A percentile compares a stretch with the other conserved stretches of the same genome.
These are phyloP conservation scores for Cerceris rybyensis DNA, from an alignment of 2,888 invertebrate genomes.

Conservation along the genomic window DNA sequence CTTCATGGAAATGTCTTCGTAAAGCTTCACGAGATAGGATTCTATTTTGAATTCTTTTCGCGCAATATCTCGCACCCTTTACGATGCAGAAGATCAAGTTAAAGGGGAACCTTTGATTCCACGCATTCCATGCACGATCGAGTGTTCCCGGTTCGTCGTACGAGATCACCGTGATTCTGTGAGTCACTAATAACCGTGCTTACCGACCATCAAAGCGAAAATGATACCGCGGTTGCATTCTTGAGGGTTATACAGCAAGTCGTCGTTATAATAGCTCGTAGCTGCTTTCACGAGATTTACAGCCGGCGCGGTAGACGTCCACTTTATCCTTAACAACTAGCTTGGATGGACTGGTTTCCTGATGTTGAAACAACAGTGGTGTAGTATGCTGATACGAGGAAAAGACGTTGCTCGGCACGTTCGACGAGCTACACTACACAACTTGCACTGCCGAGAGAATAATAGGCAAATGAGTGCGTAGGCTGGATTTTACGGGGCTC, in stretches of 20 bases:
- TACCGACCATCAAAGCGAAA: constrained; percentile 43
- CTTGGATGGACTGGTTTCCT: constrained; percentile 50
- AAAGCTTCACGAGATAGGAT: too few relatives aligned
- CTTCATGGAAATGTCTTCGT: too few relatives aligned
- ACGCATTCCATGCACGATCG: background rate
- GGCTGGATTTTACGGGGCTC: constrained; percentile 35
- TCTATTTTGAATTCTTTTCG: too few relatives aligned
- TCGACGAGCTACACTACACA: constrained; percentile 20
- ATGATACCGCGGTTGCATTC: constrained; percentile 54
- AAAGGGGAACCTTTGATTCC: background rate
- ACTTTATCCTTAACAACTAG: constrained; percentile 66
- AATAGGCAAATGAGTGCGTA: constrained; percentile 48
- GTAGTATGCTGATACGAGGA: constrained; percentile 26
- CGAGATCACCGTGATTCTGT: constrained; percentile 12
- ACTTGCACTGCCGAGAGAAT: constrained; percentile 49
- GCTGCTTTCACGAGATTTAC: constrained; percentile 58
- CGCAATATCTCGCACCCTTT: too few relatives aligned
- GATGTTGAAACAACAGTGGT: constrained; percentile 41
- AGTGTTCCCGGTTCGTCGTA: background rate
- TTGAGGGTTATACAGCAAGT: constrained; percentile 13
- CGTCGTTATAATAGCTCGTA: constrained; percentile 45
- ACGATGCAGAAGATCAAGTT: background rate
- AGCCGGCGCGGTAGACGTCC: constrained; percentile 51
- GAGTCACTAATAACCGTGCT: constrained; percentile 57
- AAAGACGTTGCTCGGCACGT: constrained; percentile 23